phyloP scores from a whole-genome alignment of 53 echinoderm and acorn worm species.

The Hippasteria phrygiana region DNA sequence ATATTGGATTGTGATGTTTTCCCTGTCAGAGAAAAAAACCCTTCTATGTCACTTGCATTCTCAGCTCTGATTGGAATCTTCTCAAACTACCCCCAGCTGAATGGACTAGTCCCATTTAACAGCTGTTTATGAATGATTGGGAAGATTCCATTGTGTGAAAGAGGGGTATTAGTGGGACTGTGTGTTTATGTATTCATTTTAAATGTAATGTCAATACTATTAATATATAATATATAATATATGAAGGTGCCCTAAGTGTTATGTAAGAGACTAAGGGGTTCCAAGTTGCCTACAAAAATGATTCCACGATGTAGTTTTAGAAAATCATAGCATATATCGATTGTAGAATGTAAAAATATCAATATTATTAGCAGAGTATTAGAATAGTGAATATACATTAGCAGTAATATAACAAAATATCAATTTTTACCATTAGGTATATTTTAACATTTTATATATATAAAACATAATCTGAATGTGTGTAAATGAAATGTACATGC shows the following conservation, averaged over 20 bases:
- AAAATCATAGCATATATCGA: constrained; percentile 22
- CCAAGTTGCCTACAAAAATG: constrained; percentile 68
- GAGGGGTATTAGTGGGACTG: constrained; percentile 26
- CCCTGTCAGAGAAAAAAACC: no score
- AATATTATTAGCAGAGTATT: constrained; percentile 16
- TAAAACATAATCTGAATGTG: constrained; percentile 36
- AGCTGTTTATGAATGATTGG: constrained; percentile 1
- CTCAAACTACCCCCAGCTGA: background rate
- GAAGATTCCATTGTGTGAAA: constrained; percentile 46
- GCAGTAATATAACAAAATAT: constrained; percentile 7
- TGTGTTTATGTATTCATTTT: constrained; percentile 28
- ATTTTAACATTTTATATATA: constrained; percentile 68
- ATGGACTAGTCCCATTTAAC: background rate
- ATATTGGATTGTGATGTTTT: no score
- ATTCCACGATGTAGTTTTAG: constrained; percentile 59
- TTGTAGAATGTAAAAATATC: background rate
- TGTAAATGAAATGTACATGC: constrained; percentile 60
- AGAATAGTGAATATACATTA: constrained; percentile 39
- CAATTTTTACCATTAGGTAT: constrained; percentile 61
- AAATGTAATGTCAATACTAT: constrained; percentile 8
- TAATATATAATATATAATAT: background rate
- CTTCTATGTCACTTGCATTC: no score
- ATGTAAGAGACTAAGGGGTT: constrained; percentile 50
- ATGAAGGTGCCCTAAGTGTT: constrained; percentile 64
- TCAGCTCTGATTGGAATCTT: no score